Evolutionary conservation across 2,888 invertebrate species (phyloP).

Genomic region (Oscheius sp.): DNA sequence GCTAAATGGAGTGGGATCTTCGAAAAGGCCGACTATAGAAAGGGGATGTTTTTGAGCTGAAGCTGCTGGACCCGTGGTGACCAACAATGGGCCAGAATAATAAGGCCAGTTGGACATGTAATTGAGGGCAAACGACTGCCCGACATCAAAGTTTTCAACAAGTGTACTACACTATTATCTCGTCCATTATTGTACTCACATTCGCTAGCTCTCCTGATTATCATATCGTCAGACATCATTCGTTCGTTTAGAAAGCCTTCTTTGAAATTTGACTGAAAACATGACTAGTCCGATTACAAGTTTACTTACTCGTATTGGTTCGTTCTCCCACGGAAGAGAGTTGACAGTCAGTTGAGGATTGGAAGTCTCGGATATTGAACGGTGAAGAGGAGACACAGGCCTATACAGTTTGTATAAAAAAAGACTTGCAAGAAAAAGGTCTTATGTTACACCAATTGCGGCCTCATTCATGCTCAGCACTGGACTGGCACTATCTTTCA

Average conservation of each 20-base stretch:
- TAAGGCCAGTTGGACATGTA: constrained; percentile 25
- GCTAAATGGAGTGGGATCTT: neutral
- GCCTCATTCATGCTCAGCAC: too few relatives aligned
- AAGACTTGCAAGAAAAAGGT: too few relatives aligned
- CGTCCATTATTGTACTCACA: constrained; percentile 4
- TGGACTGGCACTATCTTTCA: neutral
- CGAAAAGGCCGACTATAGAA: constrained; percentile 18
- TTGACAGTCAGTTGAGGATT: constrained; percentile 26
- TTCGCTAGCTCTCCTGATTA: constrained; percentile 9
- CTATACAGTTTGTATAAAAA: neutral
- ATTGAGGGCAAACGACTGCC: constrained; percentile 17
- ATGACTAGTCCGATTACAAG: neutral
- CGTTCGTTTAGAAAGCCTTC: constrained; percentile 1
- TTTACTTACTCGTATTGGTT: neutral
- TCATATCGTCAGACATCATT: constrained; percentile 32
- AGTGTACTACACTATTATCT: neutral
- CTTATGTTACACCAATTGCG: too few relatives aligned
- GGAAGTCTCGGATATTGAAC: neutral
- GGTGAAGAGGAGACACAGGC: constrained; percentile 15
- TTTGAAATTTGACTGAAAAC: neutral
- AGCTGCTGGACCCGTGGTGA: constrained; percentile 5
- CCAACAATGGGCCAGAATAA: constrained; percentile 28
- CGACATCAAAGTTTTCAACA: neutral
- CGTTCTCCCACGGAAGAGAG: constrained; percentile 27
- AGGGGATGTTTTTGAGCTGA: constrained; percentile 4